phyloP scores from a whole-genome alignment of 1,140 invertebrate species.

The Anastatus disparis region DNA sequence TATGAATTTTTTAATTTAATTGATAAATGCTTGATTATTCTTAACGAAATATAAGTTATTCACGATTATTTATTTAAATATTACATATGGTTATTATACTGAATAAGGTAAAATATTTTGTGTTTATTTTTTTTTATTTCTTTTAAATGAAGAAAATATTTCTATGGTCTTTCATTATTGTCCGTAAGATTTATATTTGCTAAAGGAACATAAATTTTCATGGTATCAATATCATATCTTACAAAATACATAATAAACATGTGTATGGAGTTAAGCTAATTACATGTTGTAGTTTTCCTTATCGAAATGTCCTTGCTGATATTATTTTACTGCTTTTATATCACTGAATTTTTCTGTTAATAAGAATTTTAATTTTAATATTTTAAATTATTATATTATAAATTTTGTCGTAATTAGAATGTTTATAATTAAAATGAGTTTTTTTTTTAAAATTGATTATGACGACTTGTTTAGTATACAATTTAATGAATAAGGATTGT shows the following conservation, averaged over 20 bases:
- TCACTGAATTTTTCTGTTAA: not conserved
- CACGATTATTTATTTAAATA: too few relatives aligned
- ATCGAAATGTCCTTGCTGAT: not conserved
- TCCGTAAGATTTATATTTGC: not conserved
- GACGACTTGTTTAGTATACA: not conserved
- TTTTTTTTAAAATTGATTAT: not conserved
- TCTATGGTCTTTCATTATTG: not conserved
- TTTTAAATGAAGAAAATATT: slow-evolving; percentile 13
- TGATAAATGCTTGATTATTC: too few relatives aligned
- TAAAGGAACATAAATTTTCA: not conserved
- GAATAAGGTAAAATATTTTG: too few relatives aligned
- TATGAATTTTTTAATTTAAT: too few relatives aligned
- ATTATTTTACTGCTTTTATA: not conserved
- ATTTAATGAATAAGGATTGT: too few relatives aligned
- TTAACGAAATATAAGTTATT: too few relatives aligned
- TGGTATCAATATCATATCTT: not conserved
- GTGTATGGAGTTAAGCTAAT: not conserved
- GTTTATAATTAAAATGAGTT: not conserved
- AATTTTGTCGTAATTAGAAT: too few relatives aligned
- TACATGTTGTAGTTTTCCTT: not conserved
- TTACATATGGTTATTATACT: too few relatives aligned
- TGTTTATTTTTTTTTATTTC: too few relatives aligned
- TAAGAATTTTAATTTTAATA: not conserved
- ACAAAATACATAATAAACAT: slow-evolving; percentile 19
- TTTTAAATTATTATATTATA: too few relatives aligned